Evolutionary conservation across 2,797 vertebrate species (phyloP).

Genomic region (Gephyroberyx darwinii): DNA sequence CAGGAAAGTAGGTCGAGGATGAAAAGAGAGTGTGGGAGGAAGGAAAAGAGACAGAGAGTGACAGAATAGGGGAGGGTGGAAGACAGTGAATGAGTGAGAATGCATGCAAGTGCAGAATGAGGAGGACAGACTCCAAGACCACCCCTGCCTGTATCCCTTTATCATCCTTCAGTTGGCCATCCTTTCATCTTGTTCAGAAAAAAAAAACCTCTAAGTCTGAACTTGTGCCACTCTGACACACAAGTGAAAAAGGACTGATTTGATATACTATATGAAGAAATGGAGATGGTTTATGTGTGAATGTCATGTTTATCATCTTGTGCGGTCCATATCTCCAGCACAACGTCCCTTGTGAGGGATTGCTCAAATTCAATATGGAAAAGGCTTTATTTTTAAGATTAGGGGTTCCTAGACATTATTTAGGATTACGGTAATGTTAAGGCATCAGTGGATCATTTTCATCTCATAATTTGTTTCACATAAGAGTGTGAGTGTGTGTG

Average conservation of each 20-base stretch:
- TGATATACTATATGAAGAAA: slow-evolving; percentile 7
- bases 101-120: slow-evolving; percentile 57
- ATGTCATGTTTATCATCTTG: background rate
- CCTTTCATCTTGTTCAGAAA: slow-evolving; percentile 38
- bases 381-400: background rate
- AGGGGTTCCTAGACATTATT: background rate
- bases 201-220: slow-evolving; percentile 3
- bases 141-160: slow-evolving; percentile 35
- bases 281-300: background rate
- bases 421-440: background rate
- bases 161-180: slow-evolving; percentile 44
- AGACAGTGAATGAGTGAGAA: slow-evolving; percentile 71
- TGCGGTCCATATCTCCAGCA: background rate
- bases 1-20: slow-evolving; percentile 73
- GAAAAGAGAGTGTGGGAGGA: slow-evolving; percentile 76
- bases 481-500: background rate
- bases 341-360: background rate
- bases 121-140: slow-evolving; percentile 34
- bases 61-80: slow-evolving; percentile 64
- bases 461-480: too few relatives aligned
- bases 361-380: background rate
- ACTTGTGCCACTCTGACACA: slow-evolving; percentile 30
- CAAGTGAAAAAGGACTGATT: slow-evolving; percentile 26
- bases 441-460: background rate
- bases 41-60: slow-evolving; percentile 65